These are phyloP conservation scores for Columbina picui DNA, from an alignment of 2,113 vertebrate genomes.

Conservation along the genomic window DNA sequence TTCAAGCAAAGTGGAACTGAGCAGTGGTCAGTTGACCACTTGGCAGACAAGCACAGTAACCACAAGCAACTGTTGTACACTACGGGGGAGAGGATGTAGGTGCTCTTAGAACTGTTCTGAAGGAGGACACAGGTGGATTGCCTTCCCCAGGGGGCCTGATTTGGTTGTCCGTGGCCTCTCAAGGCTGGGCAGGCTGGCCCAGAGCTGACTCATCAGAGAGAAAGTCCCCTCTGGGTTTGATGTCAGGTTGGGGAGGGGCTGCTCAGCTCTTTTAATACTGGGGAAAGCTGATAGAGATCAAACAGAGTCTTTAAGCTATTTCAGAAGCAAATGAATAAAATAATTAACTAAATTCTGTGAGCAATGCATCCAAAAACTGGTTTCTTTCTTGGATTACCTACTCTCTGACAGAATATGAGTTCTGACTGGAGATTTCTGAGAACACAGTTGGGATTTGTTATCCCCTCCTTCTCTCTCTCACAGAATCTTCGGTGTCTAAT, in stretches of 20 bases:
- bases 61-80: background rate
- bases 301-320: background rate
- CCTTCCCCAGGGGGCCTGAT: rapidly evolving
- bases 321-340: background rate
- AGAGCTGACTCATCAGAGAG: background rate
- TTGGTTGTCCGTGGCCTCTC: rapidly evolving
- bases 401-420: background rate
- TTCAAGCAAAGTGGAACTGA: background rate
- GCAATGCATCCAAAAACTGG: background rate
- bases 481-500: background rate
- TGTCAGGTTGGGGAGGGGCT: background rate
- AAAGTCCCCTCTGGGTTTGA: background rate
- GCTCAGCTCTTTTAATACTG: background rate
- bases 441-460: background rate
- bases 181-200: background rate
- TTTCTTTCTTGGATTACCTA: background rate
- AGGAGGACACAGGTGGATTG: background rate
- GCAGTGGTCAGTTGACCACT: background rate
- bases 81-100: background rate
- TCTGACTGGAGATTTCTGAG: conserved; percentile 17
- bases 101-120: background rate
- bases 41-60: background rate
- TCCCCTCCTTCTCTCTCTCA: background rate
- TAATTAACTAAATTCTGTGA: background rate
- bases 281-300: background rate